phyloP scores from a whole-genome alignment of 2,797 vertebrate species.

The Rousettus madagascariensis region DNA sequence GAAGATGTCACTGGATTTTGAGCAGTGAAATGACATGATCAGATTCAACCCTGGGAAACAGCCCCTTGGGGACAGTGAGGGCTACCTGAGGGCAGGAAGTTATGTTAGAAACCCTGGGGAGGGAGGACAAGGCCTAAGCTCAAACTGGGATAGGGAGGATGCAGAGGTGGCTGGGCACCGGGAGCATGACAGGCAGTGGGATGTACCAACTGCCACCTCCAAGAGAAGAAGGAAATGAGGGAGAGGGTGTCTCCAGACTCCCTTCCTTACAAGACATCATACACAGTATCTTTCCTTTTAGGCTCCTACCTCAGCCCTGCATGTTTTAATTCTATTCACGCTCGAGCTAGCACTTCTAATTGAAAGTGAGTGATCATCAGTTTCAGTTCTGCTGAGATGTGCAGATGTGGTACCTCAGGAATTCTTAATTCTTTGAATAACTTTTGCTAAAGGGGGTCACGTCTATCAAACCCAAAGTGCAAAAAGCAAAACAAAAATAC shows the following conservation, averaged over 20 bases:
- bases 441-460: neutral
- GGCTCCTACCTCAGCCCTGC: neutral
- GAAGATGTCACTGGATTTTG: neutral
- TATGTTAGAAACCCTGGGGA: neutral
- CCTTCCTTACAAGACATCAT: neutral
- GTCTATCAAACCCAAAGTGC: neutral
- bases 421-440: neutral
- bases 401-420: neutral
- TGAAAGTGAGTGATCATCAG: neutral
- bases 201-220: neutral
- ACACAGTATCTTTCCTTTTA: neutral
- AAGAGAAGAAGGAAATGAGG: neutral
- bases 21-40: neutral
- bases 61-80: neutral
- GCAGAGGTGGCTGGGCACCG: too few relatives aligned
- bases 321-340: neutral
- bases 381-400: neutral
- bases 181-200: neutral
- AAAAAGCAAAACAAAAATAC: neutral
- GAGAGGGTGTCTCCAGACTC: neutral
- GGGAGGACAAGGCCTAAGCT: neutral
- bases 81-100: neutral
- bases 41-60: neutral
- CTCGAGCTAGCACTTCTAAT: neutral
- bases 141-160: neutral